Base-by-base conservation (phyloP, 2,888 invertebrate species). In the Brenthis ino region DNA sequence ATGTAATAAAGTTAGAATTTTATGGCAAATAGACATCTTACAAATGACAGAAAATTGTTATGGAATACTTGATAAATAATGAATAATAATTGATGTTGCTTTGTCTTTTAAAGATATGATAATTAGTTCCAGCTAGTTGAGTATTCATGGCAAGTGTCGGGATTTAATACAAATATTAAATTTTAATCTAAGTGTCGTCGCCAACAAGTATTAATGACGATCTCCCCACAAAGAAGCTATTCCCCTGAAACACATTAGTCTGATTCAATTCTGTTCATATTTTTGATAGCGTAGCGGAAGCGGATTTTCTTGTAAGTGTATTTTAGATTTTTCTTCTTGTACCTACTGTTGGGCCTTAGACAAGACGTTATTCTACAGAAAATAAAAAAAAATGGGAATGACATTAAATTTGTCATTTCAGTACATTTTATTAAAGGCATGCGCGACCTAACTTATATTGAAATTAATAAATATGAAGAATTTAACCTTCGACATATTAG, bases 201-300 rank as follows among this genome's bases (percentile, higher is more conserved):
- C 79, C 86, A 85, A 87, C 88, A 77, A 87, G 85, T 87, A 88
- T 89, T 89, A 90, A 90, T 88, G 89, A 88, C 84, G 78, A 84
- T 78, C 82, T 83, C 88, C 89, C 88, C 87, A 83, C 87, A 87
- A 87, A 89, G 87, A 88, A 82, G 85, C 76, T 83, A 88, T 86
- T 90, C 90, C 89, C 89, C 79, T 82, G 87, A 79, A 91, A 86
- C 88, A 83, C 89, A 90, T 90, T 91, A 90, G 87, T 84, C 77
- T 77, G 80, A 72, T 68, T 69, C 55, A 65, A 64, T 51, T 58
- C 51, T 48, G 72, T 43, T 76, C 65, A 75, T 24, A 47, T 37
- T 54, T 11, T 8, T 47, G 16, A 12, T 11, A 53, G 37, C 55
- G 37, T n/a, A 74, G 80, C 77, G 79, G 55, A 4, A 82, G 84